These are phyloP conservation scores for Vanacampus margaritifer DNA, from an alignment of 2,113 vertebrate genomes.

Conservation along the genomic window DNA sequence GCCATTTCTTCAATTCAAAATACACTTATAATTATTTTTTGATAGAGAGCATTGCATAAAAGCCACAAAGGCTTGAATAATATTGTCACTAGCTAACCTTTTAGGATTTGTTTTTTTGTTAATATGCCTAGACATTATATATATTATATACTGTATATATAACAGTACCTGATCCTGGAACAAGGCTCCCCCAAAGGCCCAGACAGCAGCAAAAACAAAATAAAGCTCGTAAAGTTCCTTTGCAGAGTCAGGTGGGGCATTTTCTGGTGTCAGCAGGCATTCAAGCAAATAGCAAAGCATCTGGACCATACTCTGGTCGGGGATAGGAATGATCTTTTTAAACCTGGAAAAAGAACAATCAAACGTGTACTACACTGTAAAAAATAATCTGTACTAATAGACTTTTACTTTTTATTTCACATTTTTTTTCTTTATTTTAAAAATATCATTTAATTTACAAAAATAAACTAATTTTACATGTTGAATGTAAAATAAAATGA, in stretches of 20 bases:
- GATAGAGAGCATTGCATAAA: conserved; percentile 41
- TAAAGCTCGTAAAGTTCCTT: conserved; percentile 93
- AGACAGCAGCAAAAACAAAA: conserved; percentile 91
- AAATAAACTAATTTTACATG: no score
- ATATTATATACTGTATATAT: no score
- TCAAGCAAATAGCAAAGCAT: conserved; percentile 90
- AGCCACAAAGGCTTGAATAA: conserved; percentile 21
- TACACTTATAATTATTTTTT: conserved; percentile 43
- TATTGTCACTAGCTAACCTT: conserved; percentile 18
- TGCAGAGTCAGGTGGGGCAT: conserved; percentile 81
- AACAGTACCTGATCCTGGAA: conserved; percentile 89
- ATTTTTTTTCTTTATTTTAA: no score
- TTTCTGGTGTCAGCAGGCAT: conserved; percentile 84
- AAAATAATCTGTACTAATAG: no score
- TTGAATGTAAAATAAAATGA: no score
- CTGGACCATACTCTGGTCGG: conserved; percentile 91
- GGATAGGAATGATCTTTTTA: conserved; percentile 90
- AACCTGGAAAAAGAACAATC: conserved; percentile 72
- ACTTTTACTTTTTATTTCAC: no score
- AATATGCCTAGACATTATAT: conserved; percentile 13
- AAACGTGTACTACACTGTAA: background rate
- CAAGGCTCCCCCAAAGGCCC: conserved; percentile 91
- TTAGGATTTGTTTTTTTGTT: conserved; percentile 15
- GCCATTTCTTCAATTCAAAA: conserved; percentile 37
- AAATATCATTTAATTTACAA: no score